Evolutionary conservation across 2,888 invertebrate species (phyloP), one percentile per base, ranked within the genome.

Genomic region (Meghimatium bilineatum): DNA sequence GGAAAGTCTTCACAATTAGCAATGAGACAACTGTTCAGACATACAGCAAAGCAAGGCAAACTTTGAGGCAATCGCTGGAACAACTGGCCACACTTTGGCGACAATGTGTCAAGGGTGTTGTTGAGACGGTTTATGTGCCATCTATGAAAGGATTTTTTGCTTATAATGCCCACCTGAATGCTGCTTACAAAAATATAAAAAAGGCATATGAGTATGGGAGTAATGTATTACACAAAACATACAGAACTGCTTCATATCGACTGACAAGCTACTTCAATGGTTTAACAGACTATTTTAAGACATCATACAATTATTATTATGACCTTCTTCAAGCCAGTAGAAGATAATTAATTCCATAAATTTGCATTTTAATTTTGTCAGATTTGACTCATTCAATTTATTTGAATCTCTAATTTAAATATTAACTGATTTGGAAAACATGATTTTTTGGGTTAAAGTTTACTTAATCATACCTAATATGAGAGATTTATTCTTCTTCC

Each of bases 181-280:
- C 76, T 20, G 85, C 83, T n/a, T 87, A 86, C 81, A 85, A 44
- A 67, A 82, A 85, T 81, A 85, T 87, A 60, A 84, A 81, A 38
- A 84, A 82, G 36, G 86, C 85, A n/a, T 86, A 87, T 34, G 86
- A 86, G 56, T 87, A 87, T 76, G 87, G 87, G 36, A 44, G 66
- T 29, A 52, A 44, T 49, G 76, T 76, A 8, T 34, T 82, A 32
- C 63, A 29, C 38, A 82, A 67, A 17, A 76, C 82, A 6, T 82
- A 82, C 76, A 67, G 75, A 26, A n/a, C 56, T 26, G 52, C 44
- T 1, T 75, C 82, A 67, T 17, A 20, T 5, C 56, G 52, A 32
- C 34, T 82, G n/a, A 56, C 76, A 23, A 66, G 49, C 1, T 76
- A 82, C 60, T 76, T 49, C 17, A 76, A 75, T 23, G 44, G 52